These are phyloP conservation scores for Cyclura pinguis DNA, from an alignment of 2,797 vertebrate genomes.

Conservation along the genomic window DNA sequence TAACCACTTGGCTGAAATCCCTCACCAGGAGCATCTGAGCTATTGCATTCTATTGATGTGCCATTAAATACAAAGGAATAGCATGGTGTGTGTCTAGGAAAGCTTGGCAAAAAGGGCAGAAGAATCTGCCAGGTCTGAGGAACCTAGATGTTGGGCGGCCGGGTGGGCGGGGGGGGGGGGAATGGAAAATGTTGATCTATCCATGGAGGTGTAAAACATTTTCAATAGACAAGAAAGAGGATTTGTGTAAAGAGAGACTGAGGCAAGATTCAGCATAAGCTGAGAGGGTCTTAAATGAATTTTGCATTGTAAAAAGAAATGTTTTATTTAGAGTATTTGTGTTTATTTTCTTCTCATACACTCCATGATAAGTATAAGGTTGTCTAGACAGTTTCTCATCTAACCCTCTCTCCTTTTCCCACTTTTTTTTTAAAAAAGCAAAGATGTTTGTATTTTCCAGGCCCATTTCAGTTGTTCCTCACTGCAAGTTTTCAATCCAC, in stretches of 20 bases:
- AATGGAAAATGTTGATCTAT: neutral
- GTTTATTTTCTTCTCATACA: neutral
- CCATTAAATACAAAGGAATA: conserved; percentile 45
- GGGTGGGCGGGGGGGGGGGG: too few relatives aligned
- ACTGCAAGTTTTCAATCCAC: neutral
- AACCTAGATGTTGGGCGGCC: neutral
- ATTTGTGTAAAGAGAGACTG: neutral
- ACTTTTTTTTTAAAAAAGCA: neutral
- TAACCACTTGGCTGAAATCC: conserved; percentile 35
- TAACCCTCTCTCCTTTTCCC: too few relatives aligned
- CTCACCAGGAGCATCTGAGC: conserved; percentile 23
- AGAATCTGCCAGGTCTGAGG: neutral
- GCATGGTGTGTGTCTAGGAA: conserved; percentile 9
- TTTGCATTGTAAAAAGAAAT: neutral
- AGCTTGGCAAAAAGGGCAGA: neutral
- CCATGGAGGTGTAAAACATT: neutral
- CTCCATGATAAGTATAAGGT: neutral
- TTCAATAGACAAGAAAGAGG: neutral
- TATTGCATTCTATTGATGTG: neutral
- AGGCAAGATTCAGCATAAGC: neutral
- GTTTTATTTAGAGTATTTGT: neutral
- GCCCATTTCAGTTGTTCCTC: neutral
- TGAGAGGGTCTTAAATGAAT: neutral
- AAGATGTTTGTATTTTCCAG: neutral
- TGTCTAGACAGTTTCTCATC: neutral